phyloP scores from a whole-genome alignment of 2,888 invertebrate species.

The Mythimna albipuncta region DNA sequence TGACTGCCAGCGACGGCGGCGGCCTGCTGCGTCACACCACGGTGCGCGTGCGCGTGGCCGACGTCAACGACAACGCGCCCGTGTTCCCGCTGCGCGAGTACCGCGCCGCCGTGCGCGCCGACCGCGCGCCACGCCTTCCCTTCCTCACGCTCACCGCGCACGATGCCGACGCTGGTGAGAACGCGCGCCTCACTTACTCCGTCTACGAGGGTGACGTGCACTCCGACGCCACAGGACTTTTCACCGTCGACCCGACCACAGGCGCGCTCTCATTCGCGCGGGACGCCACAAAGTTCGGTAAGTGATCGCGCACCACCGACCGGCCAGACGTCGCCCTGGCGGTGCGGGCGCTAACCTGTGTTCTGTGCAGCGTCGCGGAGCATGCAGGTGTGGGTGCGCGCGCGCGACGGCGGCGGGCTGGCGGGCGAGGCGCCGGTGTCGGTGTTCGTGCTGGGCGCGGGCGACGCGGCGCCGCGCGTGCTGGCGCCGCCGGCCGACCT shows the following conservation, averaged over 20 bases:
- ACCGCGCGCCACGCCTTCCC: slow-evolving; percentile 77
- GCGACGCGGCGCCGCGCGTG: slow-evolving; percentile 93
- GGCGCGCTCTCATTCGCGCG: slow-evolving; percentile 94
- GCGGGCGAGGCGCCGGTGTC: slow-evolving; percentile 96
- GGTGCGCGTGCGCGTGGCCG: slow-evolving; percentile 95
- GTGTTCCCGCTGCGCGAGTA: slow-evolving; percentile 94
- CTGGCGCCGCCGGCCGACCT: slow-evolving; percentile 94
- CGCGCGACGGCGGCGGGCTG: slow-evolving; percentile 95
- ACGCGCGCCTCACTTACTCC: slow-evolving; percentile 94
- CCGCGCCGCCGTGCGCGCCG: slow-evolving; percentile 92
- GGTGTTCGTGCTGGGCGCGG: slow-evolving; percentile 94
- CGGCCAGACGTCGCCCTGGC: neutral
- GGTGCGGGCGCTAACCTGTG: neutral
- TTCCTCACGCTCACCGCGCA: slow-evolving; percentile 89
- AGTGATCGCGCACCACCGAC: slow-evolving; percentile 30
- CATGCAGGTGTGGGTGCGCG: slow-evolving; percentile 97
- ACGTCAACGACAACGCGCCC: slow-evolving; percentile 96
- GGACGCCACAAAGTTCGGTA: slow-evolving; percentile 90
- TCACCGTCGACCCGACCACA: slow-evolving; percentile 93
- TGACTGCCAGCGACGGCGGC: slow-evolving; percentile 96
- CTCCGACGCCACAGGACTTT: slow-evolving; percentile 92
- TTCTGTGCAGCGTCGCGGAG: slow-evolving; percentile 92
- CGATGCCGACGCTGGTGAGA: slow-evolving; percentile 95
- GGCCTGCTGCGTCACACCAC: slow-evolving; percentile 94
- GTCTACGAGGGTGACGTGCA: slow-evolving; percentile 92